Percentiles rank a stretch among this genome's conserved stretches.
Conservation (phyloP, 35 echinoderm and acorn worm genomes). For the Apostichopus californicus region DNA sequence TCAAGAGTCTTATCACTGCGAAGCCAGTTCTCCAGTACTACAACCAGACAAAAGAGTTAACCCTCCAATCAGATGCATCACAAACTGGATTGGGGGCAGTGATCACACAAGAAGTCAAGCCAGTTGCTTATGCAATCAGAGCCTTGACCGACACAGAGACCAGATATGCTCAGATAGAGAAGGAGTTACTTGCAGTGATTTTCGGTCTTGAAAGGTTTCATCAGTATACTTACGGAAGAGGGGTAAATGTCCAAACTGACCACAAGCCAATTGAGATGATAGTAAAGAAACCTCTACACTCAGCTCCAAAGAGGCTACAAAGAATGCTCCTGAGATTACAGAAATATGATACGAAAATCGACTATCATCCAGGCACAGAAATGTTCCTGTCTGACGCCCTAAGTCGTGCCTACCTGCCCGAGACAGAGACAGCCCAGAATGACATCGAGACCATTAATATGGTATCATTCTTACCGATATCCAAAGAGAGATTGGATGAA, state of each 20-base stretch:
- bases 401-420: slow-evolving; percentile 8
- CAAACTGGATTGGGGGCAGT: slow-evolving; percentile 21
- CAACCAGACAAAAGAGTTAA: not conserved
- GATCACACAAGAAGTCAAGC: slow-evolving; percentile 34
- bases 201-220: slow-evolving; percentile 46
- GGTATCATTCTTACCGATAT: slow-evolving; percentile 37
- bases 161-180: slow-evolving; percentile 57
- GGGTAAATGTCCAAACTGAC: slow-evolving; percentile 50
- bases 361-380: slow-evolving; percentile 50
- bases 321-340: slow-evolving; percentile 63
- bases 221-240: slow-evolving; percentile 41
- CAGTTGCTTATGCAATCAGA: slow-evolving; percentile 34
- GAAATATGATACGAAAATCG: slow-evolving; percentile 31
- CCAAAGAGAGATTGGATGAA: not conserved
- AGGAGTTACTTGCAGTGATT: slow-evolving; percentile 46
- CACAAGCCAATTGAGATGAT: slow-evolving; percentile 65
- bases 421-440: not conserved
- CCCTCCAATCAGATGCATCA: slow-evolving; percentile 6
- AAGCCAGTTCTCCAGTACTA: slow-evolving; percentile 45
- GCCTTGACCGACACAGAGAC: slow-evolving; percentile 47
- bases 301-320: slow-evolving; percentile 52
- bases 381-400: slow-evolving; percentile 35
- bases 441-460: slow-evolving; percentile 43
- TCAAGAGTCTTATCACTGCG: slow-evolving; percentile 23
- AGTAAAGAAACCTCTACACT: slow-evolving; percentile 11